Evolutionary conservation across 2,113 vertebrate genomes (phyloP), one percentile per base, ranked within the genome.

Genomic region (Phrynocephalus versicolor): DNA sequence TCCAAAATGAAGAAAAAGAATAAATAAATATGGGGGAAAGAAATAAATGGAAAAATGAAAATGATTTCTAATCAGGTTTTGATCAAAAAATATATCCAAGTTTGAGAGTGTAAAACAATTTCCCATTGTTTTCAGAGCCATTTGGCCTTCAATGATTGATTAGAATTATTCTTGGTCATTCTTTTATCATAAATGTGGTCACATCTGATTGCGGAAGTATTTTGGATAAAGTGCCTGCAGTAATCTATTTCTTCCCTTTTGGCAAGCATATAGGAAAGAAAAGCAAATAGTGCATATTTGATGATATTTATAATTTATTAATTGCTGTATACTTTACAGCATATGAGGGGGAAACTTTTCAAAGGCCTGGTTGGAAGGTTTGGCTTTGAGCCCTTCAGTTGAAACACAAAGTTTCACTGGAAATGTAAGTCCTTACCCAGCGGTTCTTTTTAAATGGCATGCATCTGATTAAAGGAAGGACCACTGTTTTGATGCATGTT

Each of bases 241-340:
- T 2, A 62, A 60, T 65, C 25, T 51, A 75, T 75, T 64, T 83
- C 25, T 82, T 83, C 64, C 67, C 27, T 84, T 85, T 3, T 35
- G 64, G n/a, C 83, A 14, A 83, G 10, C 13, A 23, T 75, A 62
- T 87, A 64, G 3, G 58, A 90, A 83, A 85, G 74, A 79, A 58
- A 80, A 88, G 77, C 55, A 41, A 33, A 1, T 35, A 83, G 64
- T 0, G 1, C 37, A n/a, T 1, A 45, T 89, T 0, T 1, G 27
- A 21, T 57, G 81, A 67, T 18, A 79, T 65, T 39, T 41, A 62
- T 35, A 25, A 75, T 65, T 23, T 41, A 81, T 69, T 65, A 64
- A 25, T 79, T 81, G 60, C 23, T 4, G 35, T 72, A 64, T 0
- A 78, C 0, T 0, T 76, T 79, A 51, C 2, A 80, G 1, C 1